These are phyloP conservation scores for Leptinotarsa haldemani DNA, from an alignment of 2,888 invertebrate genomes.

Conservation along the genomic window DNA sequence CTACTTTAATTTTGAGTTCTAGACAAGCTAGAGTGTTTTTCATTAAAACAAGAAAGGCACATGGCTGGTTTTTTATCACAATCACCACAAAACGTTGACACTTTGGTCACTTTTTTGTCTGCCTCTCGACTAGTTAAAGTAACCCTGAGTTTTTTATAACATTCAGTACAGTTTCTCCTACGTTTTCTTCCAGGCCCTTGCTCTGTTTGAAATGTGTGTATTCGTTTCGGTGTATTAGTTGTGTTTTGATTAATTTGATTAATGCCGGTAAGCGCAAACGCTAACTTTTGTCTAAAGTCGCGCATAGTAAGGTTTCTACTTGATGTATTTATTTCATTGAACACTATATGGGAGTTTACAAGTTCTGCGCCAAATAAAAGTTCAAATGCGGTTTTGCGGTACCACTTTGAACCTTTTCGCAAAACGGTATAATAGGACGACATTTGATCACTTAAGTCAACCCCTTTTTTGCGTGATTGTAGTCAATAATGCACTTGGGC, in stretches of 20 bases:
- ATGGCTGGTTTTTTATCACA: conserved; percentile 16
- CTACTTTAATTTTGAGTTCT: background rate
- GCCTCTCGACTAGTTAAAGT: conserved; percentile 20
- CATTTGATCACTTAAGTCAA: conserved; percentile 38
- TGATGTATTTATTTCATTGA: conserved; percentile 21
- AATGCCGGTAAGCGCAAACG: conserved; percentile 14
- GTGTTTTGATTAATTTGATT: background rate
- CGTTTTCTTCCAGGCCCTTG: conserved; percentile 27
- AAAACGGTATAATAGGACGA: conserved; percentile 38
- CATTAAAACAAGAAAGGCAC: conserved; percentile 21
- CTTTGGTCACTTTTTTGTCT: conserved; percentile 13
- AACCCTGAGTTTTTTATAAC: conserved; percentile 38
- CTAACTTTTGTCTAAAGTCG: conserved; percentile 27
- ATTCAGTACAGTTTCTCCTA: conserved; percentile 31
- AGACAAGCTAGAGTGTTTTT: conserved; percentile 13
- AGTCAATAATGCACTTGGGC: conserved; percentile 31
- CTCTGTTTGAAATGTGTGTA: conserved; percentile 12
- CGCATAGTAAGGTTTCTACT: conserved; percentile 24
- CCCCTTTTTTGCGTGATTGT: conserved; percentile 32
- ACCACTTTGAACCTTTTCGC: conserved; percentile 42
- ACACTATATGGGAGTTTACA: conserved; percentile 29
- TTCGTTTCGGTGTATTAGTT: conserved; percentile 11
- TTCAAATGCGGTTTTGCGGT: conserved; percentile 39
- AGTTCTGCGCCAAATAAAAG: conserved; percentile 33
- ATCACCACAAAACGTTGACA: conserved; percentile 16